A percentile compares a stretch with the other conserved stretches of the same genome.
phyloP scores from a whole-genome alignment of 2,797 vertebrate species.

The Fundulus diaphanus region DNA sequence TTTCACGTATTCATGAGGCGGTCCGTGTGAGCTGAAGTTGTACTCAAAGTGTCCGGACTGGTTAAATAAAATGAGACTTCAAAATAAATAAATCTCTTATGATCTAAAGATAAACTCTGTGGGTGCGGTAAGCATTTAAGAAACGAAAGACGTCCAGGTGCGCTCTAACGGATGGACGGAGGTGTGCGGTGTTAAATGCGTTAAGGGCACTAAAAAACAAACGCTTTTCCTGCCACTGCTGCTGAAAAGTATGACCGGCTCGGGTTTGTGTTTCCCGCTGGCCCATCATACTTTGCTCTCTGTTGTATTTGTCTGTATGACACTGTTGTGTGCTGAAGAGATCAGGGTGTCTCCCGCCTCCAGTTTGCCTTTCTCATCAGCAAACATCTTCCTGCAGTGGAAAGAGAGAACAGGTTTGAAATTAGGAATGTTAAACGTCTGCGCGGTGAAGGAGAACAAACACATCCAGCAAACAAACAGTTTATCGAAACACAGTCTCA shows the following conservation, averaged over 20 bases:
- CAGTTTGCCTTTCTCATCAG: constrained; percentile 85
- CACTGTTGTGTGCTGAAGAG: constrained; percentile 88
- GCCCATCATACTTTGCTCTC: constrained; percentile 94
- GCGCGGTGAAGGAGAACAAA: not conserved
- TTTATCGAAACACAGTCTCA: constrained; percentile 36
- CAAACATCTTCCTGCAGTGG: constrained; percentile 85
- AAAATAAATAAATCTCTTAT: constrained; percentile 76
- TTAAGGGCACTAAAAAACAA: constrained; percentile 94
- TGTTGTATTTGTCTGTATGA: constrained; percentile 88
- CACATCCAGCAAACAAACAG: constrained; percentile 38
- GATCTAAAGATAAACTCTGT: constrained; percentile 68
- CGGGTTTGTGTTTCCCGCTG: constrained; percentile 47
- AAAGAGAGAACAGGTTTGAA: constrained; percentile 6
- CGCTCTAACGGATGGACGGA: constrained; percentile 79
- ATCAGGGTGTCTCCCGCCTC: constrained; percentile 84
- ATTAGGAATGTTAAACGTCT: constrained; percentile 33
- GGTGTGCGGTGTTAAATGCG: constrained; percentile 76
- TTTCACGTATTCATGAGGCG: constrained; percentile 42
- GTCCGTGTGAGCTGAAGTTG: constrained; percentile 39
- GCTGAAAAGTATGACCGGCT: constrained; percentile 81
- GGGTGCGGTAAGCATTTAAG: constrained; percentile 60
- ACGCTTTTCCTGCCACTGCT: constrained; percentile 73
- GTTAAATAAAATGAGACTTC: constrained; percentile 71
- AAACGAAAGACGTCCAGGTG: constrained; percentile 72
- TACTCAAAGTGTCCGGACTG: constrained; percentile 44